A percentile compares a stretch with the other conserved stretches of the same genome.
Conservation (phyloP, 2,888 invertebrate genomes). For the Cheilosia scutellata region DNA sequence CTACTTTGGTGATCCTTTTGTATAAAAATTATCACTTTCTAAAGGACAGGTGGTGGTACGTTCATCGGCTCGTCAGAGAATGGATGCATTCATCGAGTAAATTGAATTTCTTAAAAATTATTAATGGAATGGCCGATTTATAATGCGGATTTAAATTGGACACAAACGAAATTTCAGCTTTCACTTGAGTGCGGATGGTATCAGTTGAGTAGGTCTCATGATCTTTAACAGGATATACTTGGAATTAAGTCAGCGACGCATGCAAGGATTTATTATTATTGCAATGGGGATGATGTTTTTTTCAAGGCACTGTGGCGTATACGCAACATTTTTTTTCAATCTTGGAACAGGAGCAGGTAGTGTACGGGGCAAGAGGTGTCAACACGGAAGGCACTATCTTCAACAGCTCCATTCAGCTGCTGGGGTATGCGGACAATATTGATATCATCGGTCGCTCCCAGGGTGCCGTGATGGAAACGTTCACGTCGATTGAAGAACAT, state of each 20-base stretch:
- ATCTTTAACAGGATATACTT: background rate
- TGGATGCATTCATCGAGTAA: slow-evolving; percentile 59
- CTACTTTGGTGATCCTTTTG: slow-evolving; percentile 17
- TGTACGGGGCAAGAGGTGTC: too few relatives aligned
- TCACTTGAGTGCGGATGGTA: slow-evolving; percentile 1
- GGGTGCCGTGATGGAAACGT: too few relatives aligned
- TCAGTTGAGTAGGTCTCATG: background rate
- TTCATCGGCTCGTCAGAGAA: slow-evolving; percentile 13
- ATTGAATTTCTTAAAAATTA: slow-evolving; percentile 54
- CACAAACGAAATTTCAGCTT: background rate
- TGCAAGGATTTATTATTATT: background rate
- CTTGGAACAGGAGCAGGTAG: too few relatives aligned
- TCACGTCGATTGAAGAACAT: too few relatives aligned
- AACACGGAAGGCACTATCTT: too few relatives aligned
- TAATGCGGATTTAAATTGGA: slow-evolving; percentile 2
- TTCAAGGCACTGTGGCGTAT: background rate
- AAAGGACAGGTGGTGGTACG: background rate
- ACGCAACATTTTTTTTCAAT: background rate
- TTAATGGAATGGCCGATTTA: slow-evolving; percentile 12
- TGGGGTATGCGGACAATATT: too few relatives aligned
- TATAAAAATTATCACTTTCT: slow-evolving; percentile 5
- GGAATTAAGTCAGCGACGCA: background rate
- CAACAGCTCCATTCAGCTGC: too few relatives aligned
- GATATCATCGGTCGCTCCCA: too few relatives aligned
- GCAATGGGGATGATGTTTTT: background rate